phyloP scores from a whole-genome alignment of 1,140 invertebrate genomes.

The Elysia chlorotica region DNA sequence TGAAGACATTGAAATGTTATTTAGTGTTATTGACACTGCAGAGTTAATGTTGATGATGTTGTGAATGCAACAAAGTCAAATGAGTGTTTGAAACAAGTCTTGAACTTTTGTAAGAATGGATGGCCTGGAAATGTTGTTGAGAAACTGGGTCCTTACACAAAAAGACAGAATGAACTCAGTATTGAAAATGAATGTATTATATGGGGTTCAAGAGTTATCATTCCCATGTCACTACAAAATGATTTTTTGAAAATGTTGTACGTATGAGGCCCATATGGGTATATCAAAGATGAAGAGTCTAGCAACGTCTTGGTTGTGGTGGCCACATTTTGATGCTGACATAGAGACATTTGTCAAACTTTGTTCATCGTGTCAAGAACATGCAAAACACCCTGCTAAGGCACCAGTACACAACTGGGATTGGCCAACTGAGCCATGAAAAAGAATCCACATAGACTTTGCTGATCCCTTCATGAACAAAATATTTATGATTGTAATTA shows the following conservation, averaged over 20 bases:
- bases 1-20: neutral
- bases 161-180: neutral
- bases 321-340: neutral
- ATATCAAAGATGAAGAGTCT: neutral
- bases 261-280: neutral
- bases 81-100: neutral
- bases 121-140: neutral
- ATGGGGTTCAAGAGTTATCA: neutral
- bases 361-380: slow-evolving; percentile 59
- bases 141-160: neutral
- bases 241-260: neutral
- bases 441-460: slow-evolving; percentile 39
- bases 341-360: slow-evolving; percentile 22
- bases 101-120: neutral
- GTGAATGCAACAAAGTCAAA: neutral
- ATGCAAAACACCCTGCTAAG: slow-evolving; percentile 12
- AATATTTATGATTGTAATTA: neutral
- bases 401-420: slow-evolving; percentile 32
- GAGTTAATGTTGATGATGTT: too few species aligned
- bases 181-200: neutral
- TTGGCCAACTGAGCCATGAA: slow-evolving; percentile 21
- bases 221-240: neutral
- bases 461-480: neutral
- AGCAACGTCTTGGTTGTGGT: neutral
- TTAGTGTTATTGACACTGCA: neutral